These are phyloP conservation scores for Camponotus vicinus DNA, from an alignment of 1,140 invertebrate genomes.

Conservation along the genomic window DNA sequence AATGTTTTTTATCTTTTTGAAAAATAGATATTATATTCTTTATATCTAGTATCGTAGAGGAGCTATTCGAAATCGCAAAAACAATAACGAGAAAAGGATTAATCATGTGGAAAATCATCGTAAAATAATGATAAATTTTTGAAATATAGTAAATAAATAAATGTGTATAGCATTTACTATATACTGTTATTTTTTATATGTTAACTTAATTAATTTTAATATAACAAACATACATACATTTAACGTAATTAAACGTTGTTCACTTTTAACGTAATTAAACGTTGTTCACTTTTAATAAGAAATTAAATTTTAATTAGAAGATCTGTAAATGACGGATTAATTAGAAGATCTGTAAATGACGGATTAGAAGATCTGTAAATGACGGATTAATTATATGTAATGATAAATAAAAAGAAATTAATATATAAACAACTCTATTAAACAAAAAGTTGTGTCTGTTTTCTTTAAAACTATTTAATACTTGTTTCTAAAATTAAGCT, in stretches of 20 bases:
- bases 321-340: neutral
- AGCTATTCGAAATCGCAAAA: neutral
- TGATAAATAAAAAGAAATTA: constrained; percentile 8
- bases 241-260: neutral
- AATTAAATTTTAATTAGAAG: neutral
- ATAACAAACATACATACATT: neutral
- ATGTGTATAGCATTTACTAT: neutral
- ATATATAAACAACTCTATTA: neutral
- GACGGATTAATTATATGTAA: neutral
- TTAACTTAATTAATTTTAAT: neutral
- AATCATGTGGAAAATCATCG: neutral
- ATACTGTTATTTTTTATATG: neutral
- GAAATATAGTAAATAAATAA: neutral
- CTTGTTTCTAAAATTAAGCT: neutral
- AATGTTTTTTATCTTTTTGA: neutral
- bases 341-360: neutral
- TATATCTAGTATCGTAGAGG: neutral
- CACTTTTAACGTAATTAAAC: neutral
- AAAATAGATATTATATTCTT: neutral
- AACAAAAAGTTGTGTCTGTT: neutral
- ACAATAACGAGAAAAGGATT: neutral
- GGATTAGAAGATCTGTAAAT: neutral
- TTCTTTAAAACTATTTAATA: neutral
- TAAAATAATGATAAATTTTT: neutral
- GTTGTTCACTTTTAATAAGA: neutral